Evolutionary conservation across 2,888 invertebrate species (phyloP), one percentile per base, ranked within the genome.

Genomic region (Pristionchus entomophagus): DNA sequence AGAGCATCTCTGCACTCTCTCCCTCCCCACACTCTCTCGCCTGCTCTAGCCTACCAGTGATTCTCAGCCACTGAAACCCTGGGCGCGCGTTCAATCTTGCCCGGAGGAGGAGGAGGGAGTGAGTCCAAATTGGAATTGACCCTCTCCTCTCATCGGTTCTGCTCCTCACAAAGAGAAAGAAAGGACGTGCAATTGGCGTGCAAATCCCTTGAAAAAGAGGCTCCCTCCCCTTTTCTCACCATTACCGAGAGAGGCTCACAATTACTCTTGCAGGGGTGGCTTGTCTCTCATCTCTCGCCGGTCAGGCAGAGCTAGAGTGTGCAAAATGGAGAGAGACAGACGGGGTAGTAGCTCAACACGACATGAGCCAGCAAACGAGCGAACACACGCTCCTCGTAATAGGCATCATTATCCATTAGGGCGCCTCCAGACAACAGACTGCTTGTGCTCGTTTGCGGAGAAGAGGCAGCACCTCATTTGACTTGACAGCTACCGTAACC

Each of bases 321-420:
- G 59, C 59, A 29, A 69, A 69, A 69, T 22, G 65, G 26, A 19
- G 59, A 29, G n/a, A 59, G 59, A 59, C 26, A 59, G 59, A n/a
- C 35, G 32, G 22, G 41, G 56, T 14, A n/a, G 19, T 17, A n/a
- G n/a, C 56, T 56, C 56, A 56, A 56, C 8, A 56, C 19, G 56
- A 56, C 56, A 56, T 56, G 56, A 56, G 19, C n/a, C 69, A 73
- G 38, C 69, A 62, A n/a, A 69, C 65, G 22, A 38, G 38, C 41
- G 73, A 45, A 38, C 41, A 26, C 73, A 65, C 26, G 41, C 19
- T 4, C 6, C 59, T 29, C 1, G 41, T 73, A 73, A 73, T 73
- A 73, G 73, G 73, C 41, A 73, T 73, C 73, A 73, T 73, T 73
- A 73, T 35, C 73, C 73, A 73, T 73, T 73, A 73, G 45, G n/a